Percentiles rank a stretch among this genome's conserved stretches.
Evolutionary conservation across 2,888 invertebrate genomes (phyloP).

Genomic region (Barypeithes pellucidus): DNA sequence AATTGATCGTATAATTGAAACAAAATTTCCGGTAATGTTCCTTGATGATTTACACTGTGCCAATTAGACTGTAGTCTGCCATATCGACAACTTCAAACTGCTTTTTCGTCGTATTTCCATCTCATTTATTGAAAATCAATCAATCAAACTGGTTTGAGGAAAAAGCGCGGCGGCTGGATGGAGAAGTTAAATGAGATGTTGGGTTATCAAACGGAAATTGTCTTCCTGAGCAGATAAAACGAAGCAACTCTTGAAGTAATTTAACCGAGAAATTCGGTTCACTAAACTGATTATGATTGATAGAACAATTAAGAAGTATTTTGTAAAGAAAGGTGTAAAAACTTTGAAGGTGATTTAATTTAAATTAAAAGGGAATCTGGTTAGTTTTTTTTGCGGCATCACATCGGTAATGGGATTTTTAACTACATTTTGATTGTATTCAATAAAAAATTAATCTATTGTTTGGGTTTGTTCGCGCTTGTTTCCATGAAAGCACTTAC

Average conservation of each 20-base stretch:
- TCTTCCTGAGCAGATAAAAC: slow-evolving; percentile 66
- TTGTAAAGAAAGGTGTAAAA: slow-evolving; percentile 38
- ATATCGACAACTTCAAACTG: slow-evolving; percentile 21
- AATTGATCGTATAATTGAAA: too few species aligned
- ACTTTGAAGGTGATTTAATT: slow-evolving; percentile 17
- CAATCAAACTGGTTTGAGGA: slow-evolving; percentile 55
- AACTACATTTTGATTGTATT: too few species aligned
- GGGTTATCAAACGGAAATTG: slow-evolving; percentile 69
- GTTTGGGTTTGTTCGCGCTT: too few species aligned
- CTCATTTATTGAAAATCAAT: slow-evolving; percentile 56
- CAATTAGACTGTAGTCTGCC: neutral
- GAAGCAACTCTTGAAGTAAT: slow-evolving; percentile 47
- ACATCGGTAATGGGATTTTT: too few species aligned
- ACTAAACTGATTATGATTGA: slow-evolving; percentile 71
- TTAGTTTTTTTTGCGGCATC: too few species aligned
- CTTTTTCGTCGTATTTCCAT: slow-evolving; percentile 28
- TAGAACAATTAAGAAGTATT: slow-evolving; percentile 68
- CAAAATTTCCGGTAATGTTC: too few species aligned
- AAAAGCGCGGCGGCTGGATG: slow-evolving; percentile 52
- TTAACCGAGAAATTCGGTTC: slow-evolving; percentile 66
- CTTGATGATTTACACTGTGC: too few species aligned
- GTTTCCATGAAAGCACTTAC: too few species aligned
- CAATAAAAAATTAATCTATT: too few species aligned
- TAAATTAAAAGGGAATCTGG: neutral
- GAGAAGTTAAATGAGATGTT: slow-evolving; percentile 67